Percentiles rank a stretch among this genome's conserved stretches.
Evolutionary conservation across 2,888 invertebrate species (phyloP).

Genomic region (Lepetodrilus schrolli): DNA sequence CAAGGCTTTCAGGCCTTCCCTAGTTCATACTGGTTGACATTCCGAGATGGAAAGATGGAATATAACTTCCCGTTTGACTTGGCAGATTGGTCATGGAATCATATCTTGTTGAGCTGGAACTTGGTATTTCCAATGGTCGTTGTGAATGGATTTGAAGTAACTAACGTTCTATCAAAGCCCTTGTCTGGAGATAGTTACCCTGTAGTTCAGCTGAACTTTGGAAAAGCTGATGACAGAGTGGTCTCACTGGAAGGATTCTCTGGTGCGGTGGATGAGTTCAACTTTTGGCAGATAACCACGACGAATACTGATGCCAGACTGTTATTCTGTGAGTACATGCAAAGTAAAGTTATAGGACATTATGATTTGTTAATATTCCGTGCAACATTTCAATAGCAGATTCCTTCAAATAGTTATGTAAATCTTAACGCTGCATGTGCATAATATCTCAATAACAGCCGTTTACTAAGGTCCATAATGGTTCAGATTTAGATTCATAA

Average conservation of each 20-base stretch:
- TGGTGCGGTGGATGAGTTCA: slow-evolving; percentile 41
- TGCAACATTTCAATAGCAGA: too few relatives aligned
- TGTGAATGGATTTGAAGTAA: not conserved
- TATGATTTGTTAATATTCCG: too few relatives aligned
- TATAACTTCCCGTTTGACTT: slow-evolving; percentile 8
- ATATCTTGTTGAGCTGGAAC: slow-evolving; percentile 17
- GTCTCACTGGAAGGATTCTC: slow-evolving; percentile 14
- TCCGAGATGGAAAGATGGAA: slow-evolving; percentile 8
- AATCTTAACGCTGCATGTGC: too few relatives aligned
- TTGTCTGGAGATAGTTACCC: not conserved
- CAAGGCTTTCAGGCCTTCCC: not conserved
- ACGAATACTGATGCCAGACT: slow-evolving; percentile 18
- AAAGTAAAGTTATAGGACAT: too few relatives aligned
- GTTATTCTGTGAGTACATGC: slow-evolving; percentile 37
- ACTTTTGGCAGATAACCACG: slow-evolving; percentile 29
- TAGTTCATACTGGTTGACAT: not conserved
- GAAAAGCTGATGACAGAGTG: slow-evolving; percentile 20
- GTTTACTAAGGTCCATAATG: not conserved
- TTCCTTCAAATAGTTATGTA: too few relatives aligned
- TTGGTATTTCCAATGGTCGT: not conserved
- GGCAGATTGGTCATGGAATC: slow-evolving; percentile 2
- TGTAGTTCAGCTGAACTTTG: slow-evolving; percentile 3
- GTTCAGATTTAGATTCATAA: too few relatives aligned
- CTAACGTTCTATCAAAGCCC: not conserved
- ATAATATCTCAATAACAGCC: too few relatives aligned